phyloP scores from a whole-genome alignment of 2,888 invertebrate genomes.

The Apodemia zela region DNA sequence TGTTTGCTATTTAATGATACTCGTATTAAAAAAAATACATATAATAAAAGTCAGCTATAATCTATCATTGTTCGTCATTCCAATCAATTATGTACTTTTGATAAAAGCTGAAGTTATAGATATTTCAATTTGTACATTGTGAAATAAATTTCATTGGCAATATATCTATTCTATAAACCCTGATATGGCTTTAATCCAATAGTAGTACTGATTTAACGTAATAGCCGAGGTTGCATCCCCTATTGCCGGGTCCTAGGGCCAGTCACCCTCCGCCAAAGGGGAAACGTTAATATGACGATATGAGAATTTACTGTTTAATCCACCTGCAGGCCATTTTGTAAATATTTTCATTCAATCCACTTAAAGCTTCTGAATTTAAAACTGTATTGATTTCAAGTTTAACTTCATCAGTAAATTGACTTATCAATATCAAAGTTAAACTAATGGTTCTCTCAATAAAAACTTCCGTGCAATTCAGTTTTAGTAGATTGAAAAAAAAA shows the following conservation, averaged over 20 bases:
- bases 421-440: not conserved
- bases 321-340: constrained; percentile 77
- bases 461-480: not conserved
- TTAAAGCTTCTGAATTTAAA: constrained; percentile 59
- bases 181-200: constrained; percentile 69
- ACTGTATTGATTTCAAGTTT: constrained; percentile 23
- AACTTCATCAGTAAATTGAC: not conserved
- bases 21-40: too few relatives aligned
- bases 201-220: constrained; percentile 73
- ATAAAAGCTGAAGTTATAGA: not conserved
- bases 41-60: too few relatives aligned
- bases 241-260: constrained; percentile 44
- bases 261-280: constrained; percentile 70
- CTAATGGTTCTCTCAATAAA: not conserved
- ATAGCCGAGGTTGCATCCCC: constrained; percentile 75
- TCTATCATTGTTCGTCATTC: too few relatives aligned
- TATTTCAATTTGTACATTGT: not conserved
- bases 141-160: constrained; percentile 15
- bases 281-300: constrained; percentile 76
- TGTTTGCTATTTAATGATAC: too few relatives aligned
- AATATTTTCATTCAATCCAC: constrained; percentile 79
- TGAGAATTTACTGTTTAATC: constrained; percentile 80
- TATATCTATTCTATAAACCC: constrained; percentile 30
- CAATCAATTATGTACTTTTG: too few relatives aligned
- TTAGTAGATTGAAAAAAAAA: not conserved